Base-by-base conservation (phyloP, 2,797 vertebrate genomes). In the Vespertilio murinus region DNA sequence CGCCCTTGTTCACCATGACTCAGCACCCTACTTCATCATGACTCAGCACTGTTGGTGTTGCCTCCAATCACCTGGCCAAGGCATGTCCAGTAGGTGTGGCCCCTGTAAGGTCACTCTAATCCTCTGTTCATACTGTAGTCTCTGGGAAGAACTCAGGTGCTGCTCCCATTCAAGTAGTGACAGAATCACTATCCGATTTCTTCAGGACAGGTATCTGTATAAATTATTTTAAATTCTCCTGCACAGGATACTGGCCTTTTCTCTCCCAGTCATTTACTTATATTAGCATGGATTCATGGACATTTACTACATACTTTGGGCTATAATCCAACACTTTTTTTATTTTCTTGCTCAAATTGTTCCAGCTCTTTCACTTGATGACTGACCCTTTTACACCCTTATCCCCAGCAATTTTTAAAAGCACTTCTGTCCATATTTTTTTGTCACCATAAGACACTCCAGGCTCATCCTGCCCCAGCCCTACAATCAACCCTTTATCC, bases 381-480 rank as follows among this genome's bases (percentile, higher is more conserved):
- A 18, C 40, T 16, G 7, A 45, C 38, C 25, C 54, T 17, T 14
- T 40, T 69, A 30, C 17, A 16, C 0, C 16, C 28, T 54, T 17
- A n/a, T 13, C 6, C 33, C 23, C 8, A 4, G 16, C 4, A 11
- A 12, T 59, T n/a, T 38, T 47, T 18, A 40, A 28, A 4, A 49
- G 22, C 17, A n/a, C 42, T 18, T 65, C 28, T 61, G 28, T 61
- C 11, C 4, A 4, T 14, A 4, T 14, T 35, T 23, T 23, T 17
- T 14, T 30, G 23, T 25, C 2, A 8, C 13, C 0, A 0, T 12
- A 2, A 9, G 28, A 8, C 1, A 3, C 8, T 17, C n/a, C 40
- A 59, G 28, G 45, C 17, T 59, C 78, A 47, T 13, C 40, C 9
- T 0, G 0, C 7, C 14, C n/a, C 7, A 2, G 42, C 11, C 20